Evolutionary conservation across 2,888 invertebrate species (phyloP), one percentile per base, ranked within the genome.

Genomic region (Chymomyza amoena): DNA sequence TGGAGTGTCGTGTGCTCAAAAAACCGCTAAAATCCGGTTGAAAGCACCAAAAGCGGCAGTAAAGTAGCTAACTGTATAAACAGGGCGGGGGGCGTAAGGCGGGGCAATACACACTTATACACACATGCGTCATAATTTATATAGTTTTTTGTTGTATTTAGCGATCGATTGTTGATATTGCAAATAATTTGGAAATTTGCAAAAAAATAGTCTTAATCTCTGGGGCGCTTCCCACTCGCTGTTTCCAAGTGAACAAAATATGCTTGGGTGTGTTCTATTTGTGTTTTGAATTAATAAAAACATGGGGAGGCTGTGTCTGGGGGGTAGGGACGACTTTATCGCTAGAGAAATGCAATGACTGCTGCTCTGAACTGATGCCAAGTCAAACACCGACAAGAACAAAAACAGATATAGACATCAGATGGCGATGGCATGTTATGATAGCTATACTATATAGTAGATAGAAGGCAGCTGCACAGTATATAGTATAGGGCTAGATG

Each of bases 11-110:
- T 45, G 39, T 45, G 45, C 25, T 39, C 61, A 69, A 68, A 52
- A 52, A 72, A 74, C 70, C 75, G 66, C 64, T 77, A 45, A 77
- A 84, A 85, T 83, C 82, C 85, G 83, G 80, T 83, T 82, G 72
- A 72, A 68, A 64, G 64, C 68, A 64, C 64, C 75, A 68, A 59
- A 71, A 63, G 54, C 52, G 56, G 16, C 32, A 45, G 39, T 45
- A 45, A 45, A 45, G 39, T 45, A 45, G 6, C 39, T 45, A 45
- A 13, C 39, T 13, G 39, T 45, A 45, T 13, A 45, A 45, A 45
- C 39, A 45, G 39, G 13, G 39, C 39, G 39, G 39, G 13, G 39
- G 39, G 13, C 39, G 36, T 6, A 6, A 9, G 36, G 51, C 6
- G 51, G 51, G n/a, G 51, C 16, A 1, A 13, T 51, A 4, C 15